Evolutionary conservation across 1,140 invertebrate species (phyloP), one percentile per base, ranked within the genome.

Genomic region (Stratiolaelaps scimitus): DNA sequence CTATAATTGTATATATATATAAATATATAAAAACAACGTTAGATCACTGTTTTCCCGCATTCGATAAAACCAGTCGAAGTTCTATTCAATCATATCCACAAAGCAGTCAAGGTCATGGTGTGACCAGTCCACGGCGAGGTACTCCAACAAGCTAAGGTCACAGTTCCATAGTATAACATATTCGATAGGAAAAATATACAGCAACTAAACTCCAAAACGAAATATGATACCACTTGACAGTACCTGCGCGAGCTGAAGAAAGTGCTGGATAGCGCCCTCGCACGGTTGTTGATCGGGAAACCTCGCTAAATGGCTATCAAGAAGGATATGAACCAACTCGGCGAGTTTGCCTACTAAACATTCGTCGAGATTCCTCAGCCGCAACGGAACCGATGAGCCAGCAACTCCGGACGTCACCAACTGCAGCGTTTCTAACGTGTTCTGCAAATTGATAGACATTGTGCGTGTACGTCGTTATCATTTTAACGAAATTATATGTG

Each of bases 291-390:
- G 17, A 34, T 60, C 53, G 23, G 53, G 53, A 26, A 60, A 60
- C 34, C 53, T 60, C 53, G 53, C 26, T 60, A 60, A 34, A 60
- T 60, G 53, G 23, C 26, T 60, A 26, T 60, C 53, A 34, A 60
- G 26, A 26, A 60, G 34, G 53, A 60, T 60, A 23, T 60, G 53
- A 17, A 60, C 15, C 6, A 60, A 34, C 53, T 60, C 53, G 13
- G 26, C 53, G 15, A 60, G 53, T 60, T 60, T 60, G n/a, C 26
- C 34, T 15, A 60, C 53, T 20, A 60, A 23, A 6, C 26, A 60
- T 17, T 26, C 26, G 26, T 60, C 23, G 53, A 60, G 26, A 29
- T 26, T 34, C 15, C 26, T 15, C 17, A 60, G 53, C 17, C 53
- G 53, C 23, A 34, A 10, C 34, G 34, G 10, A 40, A 10, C 10